Conservation (phyloP, 1,140 invertebrate genomes). For the Melipona quadrifasciata region DNA sequence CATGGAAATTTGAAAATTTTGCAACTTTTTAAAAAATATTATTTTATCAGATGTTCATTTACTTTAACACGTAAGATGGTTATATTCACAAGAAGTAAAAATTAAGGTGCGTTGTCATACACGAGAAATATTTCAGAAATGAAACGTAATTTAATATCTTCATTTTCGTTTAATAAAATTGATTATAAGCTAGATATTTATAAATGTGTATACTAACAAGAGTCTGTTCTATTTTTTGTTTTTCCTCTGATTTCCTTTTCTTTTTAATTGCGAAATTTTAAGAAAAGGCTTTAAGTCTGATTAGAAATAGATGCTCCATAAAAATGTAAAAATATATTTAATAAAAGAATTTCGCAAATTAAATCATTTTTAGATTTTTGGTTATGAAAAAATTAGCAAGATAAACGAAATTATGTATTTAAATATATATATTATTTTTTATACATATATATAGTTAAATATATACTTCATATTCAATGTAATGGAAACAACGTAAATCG, state of each 20-base stretch:
- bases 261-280: too few species aligned
- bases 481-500: too few species aligned
- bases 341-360: too few species aligned
- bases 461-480: not conserved
- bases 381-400: not conserved
- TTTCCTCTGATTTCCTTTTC: not conserved
- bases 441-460: too few species aligned
- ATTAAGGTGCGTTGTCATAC: too few species aligned
- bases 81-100: too few species aligned
- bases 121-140: not conserved
- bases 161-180: not conserved
- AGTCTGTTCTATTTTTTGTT: not conserved
- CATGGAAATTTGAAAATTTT: not conserved
- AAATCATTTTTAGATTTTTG: not conserved
- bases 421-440: not conserved
- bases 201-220: too few species aligned
- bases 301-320: too few species aligned
- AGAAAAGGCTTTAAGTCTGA: too few species aligned
- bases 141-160: not conserved
- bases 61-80: not conserved
- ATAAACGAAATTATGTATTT: not conserved
- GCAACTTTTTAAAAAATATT: not conserved
- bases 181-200: not conserved
- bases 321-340: too few species aligned
- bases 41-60: not conserved